phyloP scores from a whole-genome alignment of 1,140 invertebrate species.

The Latrodectus geometricus region DNA sequence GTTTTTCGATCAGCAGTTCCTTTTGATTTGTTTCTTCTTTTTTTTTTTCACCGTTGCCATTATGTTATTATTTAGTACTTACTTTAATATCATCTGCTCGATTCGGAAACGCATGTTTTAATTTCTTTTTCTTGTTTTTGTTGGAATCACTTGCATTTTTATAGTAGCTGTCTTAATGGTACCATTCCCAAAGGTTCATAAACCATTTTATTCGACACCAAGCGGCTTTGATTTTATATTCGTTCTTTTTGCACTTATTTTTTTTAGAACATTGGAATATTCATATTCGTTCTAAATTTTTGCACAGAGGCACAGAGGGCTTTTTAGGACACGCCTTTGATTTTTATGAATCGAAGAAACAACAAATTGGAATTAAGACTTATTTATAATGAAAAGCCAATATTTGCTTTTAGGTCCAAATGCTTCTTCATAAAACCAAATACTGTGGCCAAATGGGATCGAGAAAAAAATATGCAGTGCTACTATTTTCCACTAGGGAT shows the following conservation, averaged over 20 bases:
- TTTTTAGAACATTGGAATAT: slow-evolving; percentile 22
- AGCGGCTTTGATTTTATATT: slow-evolving; percentile 39
- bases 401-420: slow-evolving; percentile 45
- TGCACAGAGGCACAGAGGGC: slow-evolving; percentile 41
- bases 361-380: slow-evolving; percentile 4
- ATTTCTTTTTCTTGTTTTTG: slow-evolving; percentile 38
- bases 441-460: slow-evolving; percentile 15
- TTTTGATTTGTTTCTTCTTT: too few relatives aligned
- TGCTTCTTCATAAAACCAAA: slow-evolving; percentile 18
- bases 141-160: slow-evolving; percentile 36
- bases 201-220: slow-evolving; percentile 58
- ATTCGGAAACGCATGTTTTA: slow-evolving; percentile 54
- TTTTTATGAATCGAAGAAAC: slow-evolving; percentile 25
- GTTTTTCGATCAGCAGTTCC: not conserved
- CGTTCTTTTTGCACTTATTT: slow-evolving; percentile 6
- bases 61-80: slow-evolving; percentile 45
- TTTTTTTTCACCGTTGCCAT: not conserved
- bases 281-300: slow-evolving; percentile 2
- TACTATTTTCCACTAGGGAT: slow-evolving; percentile 6
- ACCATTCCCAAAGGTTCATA: slow-evolving; percentile 5
- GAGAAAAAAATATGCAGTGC: slow-evolving; percentile 9
- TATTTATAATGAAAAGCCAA: slow-evolving; percentile 30
- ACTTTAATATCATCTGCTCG: slow-evolving; percentile 30
- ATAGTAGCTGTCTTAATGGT: slow-evolving; percentile 27
- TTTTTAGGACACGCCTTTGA: slow-evolving; percentile 49